Evolutionary conservation across 2,797 vertebrate species (phyloP).

Genomic region (Tadarida brasiliensis): DNA sequence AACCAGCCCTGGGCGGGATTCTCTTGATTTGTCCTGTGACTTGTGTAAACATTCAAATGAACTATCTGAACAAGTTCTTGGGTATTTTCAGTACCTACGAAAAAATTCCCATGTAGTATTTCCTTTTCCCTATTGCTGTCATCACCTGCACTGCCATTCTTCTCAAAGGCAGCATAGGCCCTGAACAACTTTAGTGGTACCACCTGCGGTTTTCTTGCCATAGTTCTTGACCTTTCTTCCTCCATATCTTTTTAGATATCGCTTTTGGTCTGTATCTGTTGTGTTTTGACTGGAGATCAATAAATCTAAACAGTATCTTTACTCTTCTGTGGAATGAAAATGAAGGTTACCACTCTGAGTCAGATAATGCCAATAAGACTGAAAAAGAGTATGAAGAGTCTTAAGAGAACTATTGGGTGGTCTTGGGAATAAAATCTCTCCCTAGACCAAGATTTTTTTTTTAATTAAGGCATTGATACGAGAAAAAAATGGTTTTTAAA

Average conservation of each 20-base stretch:
- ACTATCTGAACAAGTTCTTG: constrained; percentile 93
- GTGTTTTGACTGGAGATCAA: constrained; percentile 87
- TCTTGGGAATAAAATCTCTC: constrained; percentile 27
- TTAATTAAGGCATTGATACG: background rate
- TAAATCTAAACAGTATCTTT: constrained; percentile 20
- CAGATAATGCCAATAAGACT: constrained; percentile 69
- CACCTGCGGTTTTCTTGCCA: constrained; percentile 93
- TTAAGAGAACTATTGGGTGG: background rate
- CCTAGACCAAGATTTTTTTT: constrained; percentile 15
- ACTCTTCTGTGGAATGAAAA: background rate
- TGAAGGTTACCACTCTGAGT: constrained; percentile 72
- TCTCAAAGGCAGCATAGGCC: constrained; percentile 92
- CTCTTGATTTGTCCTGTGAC: constrained; percentile 90
- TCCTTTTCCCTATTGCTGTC: constrained; percentile 93
- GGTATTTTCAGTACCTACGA: constrained; percentile 93
- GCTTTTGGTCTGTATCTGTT: constrained; percentile 89
- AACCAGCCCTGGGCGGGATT: constrained; percentile 91
- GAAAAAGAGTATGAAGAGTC: constrained; percentile 43
- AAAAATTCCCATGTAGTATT: constrained; percentile 92
- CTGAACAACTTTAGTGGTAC: constrained; percentile 88
- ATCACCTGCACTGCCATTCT: constrained; percentile 93
- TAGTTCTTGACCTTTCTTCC: constrained; percentile 92
- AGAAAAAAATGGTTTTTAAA: background rate
- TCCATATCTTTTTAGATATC: constrained; percentile 92
- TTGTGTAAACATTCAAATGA: constrained; percentile 93